Evolutionary conservation across 2,797 vertebrate genomes (phyloP), one percentile per base, ranked within the genome.

Genomic region (Sebastes nivosus): DNA sequence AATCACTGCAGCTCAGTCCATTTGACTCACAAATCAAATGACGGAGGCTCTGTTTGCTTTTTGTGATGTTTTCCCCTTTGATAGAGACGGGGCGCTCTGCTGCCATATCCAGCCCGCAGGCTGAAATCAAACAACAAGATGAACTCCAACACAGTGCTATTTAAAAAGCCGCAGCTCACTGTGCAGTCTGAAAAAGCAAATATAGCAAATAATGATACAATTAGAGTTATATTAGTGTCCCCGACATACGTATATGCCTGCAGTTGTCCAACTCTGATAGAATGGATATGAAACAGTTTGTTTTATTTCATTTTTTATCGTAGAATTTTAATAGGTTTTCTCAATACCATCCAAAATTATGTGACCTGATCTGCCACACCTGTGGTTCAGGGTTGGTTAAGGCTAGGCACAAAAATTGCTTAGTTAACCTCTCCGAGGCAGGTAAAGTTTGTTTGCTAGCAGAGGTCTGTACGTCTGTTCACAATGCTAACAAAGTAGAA

Each of bases 1-100:
- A 89, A 79, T 89, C 86, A 82, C 67, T 24, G 63, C 69, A 34
- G 60, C 63, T 84, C 70, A 77, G 59, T 77, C 69, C 22, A 71
- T 84, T 85, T 83, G 71, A 82, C 77, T 89, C 72, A 81, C 74
- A 79, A 87, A 82, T 88, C 58, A 75, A 84, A 85, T 52, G 77
- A 75, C 38, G 7, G n/a, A 59, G 46, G 27, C 68, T 86, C 61
- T 75, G 68, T 86, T 81, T 82, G 65, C 61, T 65, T 72, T 85
- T 27, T 68, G 27, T 73, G 63, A 75, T 77, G 42, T 72, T 82
- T 38, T 67, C 34, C 18, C 30, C 54, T 88, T 78, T 82, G 46
- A 81, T 61, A 63, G 69, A 71, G 64, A 70, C 2, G 42, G 30
- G 60, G 27, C n/a, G 50, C 60, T 76, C 65, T 54, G 72, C 74